Percentiles rank a stretch among this genome's conserved stretches.
phyloP scores from a whole-genome alignment of 2,113 vertebrate species.

The Chaetops frenatus region DNA sequence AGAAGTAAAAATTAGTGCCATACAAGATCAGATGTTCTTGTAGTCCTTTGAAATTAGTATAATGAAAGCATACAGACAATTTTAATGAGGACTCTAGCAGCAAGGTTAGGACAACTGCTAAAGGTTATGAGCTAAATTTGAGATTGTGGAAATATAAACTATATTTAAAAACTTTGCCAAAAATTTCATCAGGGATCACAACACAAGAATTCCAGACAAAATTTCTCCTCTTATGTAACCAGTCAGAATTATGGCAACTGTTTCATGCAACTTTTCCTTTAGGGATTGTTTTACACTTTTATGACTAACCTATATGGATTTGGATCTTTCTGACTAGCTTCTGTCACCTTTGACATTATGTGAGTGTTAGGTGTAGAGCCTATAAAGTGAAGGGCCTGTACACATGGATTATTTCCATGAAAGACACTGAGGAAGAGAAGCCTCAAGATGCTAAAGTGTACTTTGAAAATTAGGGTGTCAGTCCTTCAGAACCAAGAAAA shows the following conservation, averaged over 20 bases:
- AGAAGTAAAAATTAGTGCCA: background rate
- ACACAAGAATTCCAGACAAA: background rate
- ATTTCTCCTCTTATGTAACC: background rate
- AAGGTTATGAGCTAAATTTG: background rate
- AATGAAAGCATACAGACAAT: background rate
- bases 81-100: background rate
- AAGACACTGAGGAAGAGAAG: background rate
- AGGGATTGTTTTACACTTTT: background rate
- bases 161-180: background rate
- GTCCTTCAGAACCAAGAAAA: background rate
- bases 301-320: background rate
- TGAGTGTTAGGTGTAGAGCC: background rate
- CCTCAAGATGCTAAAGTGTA: background rate
- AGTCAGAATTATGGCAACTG: background rate
- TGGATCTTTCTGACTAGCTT: background rate
- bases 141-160: background rate
- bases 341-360: background rate
- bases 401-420: background rate
- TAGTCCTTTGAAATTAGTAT: background rate
- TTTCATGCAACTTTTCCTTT: background rate
- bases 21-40: background rate
- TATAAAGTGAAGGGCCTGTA: background rate
- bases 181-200: fast-evolving
- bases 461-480: background rate
- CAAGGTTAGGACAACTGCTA: background rate